Base-by-base conservation (phyloP, 2,888 invertebrate species). In the Arctia plantaginis region DNA sequence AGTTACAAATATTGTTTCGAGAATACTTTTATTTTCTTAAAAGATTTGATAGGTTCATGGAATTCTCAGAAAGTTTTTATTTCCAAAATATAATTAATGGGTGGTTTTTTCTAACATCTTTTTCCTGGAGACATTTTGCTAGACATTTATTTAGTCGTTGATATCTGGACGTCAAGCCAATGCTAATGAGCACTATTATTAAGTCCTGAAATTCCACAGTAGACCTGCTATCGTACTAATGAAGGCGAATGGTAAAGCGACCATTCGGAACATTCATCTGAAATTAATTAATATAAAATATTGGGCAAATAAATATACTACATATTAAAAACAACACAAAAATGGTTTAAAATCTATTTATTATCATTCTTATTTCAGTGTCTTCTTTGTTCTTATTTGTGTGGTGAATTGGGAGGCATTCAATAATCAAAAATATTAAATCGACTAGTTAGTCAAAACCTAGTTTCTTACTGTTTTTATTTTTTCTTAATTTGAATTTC, bases 181-280 rank as follows among this genome's bases (percentile, higher is more conserved):
- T 94, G 85, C 97, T 97, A 0, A 97, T 91, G 2, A 97, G 88
- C 80, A 97, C 96, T 33, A 98, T 96, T 80, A 97, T 96, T 15
- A 97, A 88, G 86, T 97, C 97, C 90, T 97, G 97, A 78, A 97
- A 84, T 97, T 97, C 97, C 97, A 98, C 0, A 96, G 93, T 65
- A 97, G 96, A 0, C 97, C 97, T 3, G 96, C 96, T 23, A 97
- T 88, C 13, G 89, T 87, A 75, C 90, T 91, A 39, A 97, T 86
- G 78, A 97, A 96, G 1, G 96, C 84, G 3, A 96, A 75, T 10
- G 91, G 89, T 33, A 93, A 62, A 0, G 88, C 91, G 39, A 76
- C 85, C 87, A 89, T 20, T 87, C 82, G 0, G 89, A 87, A 73
- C 93, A 94, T 69, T 94, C 91, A 55, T 80, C 93, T 94, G 81